Evolutionary conservation across 2,797 vertebrate species (phyloP).

Genomic region (Thalassophryne amazonica): DNA sequence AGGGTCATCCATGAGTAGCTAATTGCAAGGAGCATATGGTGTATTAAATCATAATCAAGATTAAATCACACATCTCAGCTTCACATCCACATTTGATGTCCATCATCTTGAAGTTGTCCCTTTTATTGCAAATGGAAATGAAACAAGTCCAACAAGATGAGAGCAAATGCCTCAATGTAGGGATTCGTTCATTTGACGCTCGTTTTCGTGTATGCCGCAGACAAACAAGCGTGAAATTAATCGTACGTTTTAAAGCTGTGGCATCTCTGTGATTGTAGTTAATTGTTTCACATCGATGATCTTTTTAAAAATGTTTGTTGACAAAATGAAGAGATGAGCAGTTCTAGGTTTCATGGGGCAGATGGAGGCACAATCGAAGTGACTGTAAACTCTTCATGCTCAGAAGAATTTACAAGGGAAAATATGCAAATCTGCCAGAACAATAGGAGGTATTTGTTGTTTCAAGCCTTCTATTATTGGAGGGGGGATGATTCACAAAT

Average conservation of each 20-base stretch:
- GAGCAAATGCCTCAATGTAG: no score
- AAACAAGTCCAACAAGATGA: no score
- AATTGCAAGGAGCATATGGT: slow-evolving; percentile 79
- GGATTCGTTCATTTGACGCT: slow-evolving; percentile 23
- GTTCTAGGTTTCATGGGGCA: slow-evolving; percentile 59
- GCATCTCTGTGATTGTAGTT: slow-evolving; percentile 37
- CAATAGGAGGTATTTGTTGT: slow-evolving; percentile 35
- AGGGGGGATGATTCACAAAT: slow-evolving; percentile 20
- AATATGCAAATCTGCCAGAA: slow-evolving; percentile 48
- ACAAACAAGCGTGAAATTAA: slow-evolving; percentile 55
- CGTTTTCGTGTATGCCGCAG: slow-evolving; percentile 31
- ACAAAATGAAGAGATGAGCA: slow-evolving; percentile 61
- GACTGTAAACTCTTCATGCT: slow-evolving; percentile 53
- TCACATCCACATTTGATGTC: slow-evolving; percentile 39
- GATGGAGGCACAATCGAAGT: slow-evolving; percentile 66
- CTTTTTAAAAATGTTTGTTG: slow-evolving; percentile 50
- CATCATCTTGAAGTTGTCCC: slow-evolving; percentile 1
- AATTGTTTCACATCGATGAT: slow-evolving; percentile 40
- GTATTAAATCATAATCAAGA: slow-evolving; percentile 80
- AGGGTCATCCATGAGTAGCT: slow-evolving; percentile 76
- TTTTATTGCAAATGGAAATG: slow-evolving; percentile 13
- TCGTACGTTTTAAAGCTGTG: slow-evolving; percentile 42
- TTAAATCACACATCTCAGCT: slow-evolving; percentile 68
- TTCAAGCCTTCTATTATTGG: slow-evolving; percentile 37
- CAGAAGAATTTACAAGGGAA: slow-evolving; percentile 52